Base-by-base conservation (phyloP, 2,888 invertebrate species). In the Pilophorus perplexus region DNA sequence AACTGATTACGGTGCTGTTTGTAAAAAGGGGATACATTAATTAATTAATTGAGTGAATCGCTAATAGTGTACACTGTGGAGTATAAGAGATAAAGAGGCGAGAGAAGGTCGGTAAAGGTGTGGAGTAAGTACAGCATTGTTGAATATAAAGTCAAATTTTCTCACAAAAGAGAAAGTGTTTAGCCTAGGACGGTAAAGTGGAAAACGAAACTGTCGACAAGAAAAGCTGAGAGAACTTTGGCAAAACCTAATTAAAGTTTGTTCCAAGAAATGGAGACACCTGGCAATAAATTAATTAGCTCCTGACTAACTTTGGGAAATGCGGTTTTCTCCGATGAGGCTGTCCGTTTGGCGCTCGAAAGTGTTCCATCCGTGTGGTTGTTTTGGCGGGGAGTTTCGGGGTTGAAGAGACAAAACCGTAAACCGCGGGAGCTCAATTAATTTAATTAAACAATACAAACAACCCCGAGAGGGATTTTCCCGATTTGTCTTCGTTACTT, bases 261-360 rank as follows among this genome's bases (percentile, higher is more conserved):
- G 62, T 62, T 62, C 16, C 46, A 33, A 62, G 62, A 62, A 40
- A 46, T 62, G 62, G 62, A 62, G 48, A 37, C 62, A 44, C 33
- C 62, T 46, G 46, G 46, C 48, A 44, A 62, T 62, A 62, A 62
- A 62, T 62, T 62, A 62, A 38, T 62, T 46, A 62, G 27, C 27
- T 52, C 27, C 52, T 25, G 52, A 50, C 52, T 28, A 52, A 52
- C 52, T 52, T 52, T 33, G 12, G 52, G 52, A 28, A 52, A 52
- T 16, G 55, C 55, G 55, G 55, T 55, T 55, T 25, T 10, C 27
- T 33, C 12, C 6, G 33, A 33, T 8, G 6, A 33, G 12, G 6
- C 33, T 33, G 33, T 33, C 6, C n/a, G n/a, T n/a, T n/a, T n/a
- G n/a, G n/a, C n/a, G n/a, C n/a, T n/a, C n/a, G n/a, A 23, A 22